A percentile compares a stretch with the other conserved stretches of the same genome.
phyloP scores from a whole-genome alignment of 2,888 invertebrate species.

The Pilophorus perplexus region DNA sequence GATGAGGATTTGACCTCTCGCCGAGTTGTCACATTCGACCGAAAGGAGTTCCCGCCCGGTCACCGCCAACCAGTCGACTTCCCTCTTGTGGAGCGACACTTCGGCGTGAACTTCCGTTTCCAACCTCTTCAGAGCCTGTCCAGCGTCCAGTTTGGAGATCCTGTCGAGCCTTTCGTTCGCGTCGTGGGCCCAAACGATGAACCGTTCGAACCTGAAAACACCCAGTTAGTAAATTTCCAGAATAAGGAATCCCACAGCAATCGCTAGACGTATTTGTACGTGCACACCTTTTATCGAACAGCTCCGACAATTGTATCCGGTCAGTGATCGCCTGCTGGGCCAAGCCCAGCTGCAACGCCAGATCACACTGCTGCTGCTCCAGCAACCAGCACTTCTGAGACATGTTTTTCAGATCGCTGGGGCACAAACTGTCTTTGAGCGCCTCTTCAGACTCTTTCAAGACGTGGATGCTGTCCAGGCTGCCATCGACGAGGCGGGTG shows the following conservation, averaged over 20 bases:
- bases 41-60: slow-evolving; percentile 52
- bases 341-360: slow-evolving; percentile 73
- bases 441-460: slow-evolving; percentile 75
- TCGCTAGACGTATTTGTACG: too few species aligned
- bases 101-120: slow-evolving; percentile 74
- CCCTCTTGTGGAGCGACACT: slow-evolving; percentile 70
- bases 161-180: slow-evolving; percentile 65
- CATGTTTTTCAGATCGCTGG: slow-evolving; percentile 76
- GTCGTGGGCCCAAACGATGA: slow-evolving; percentile 68
- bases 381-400: slow-evolving; percentile 75
- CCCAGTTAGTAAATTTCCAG: not conserved
- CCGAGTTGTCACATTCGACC: slow-evolving; percentile 1
- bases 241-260: not conserved
- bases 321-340: slow-evolving; percentile 72
- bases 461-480: slow-evolving; percentile 58
- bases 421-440: slow-evolving; percentile 79
- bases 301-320: slow-evolving; percentile 65
- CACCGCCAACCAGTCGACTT: slow-evolving; percentile 72
- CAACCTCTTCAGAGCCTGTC: slow-evolving; percentile 67
- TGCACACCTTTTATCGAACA: slow-evolving; percentile 61
- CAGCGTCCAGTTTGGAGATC: slow-evolving; percentile 60
- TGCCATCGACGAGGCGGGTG: slow-evolving; percentile 42
- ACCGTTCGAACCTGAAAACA: slow-evolving; percentile 52
- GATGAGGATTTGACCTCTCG: not conserved
- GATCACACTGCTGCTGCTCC: slow-evolving; percentile 75